Evolutionary conservation across 2,888 invertebrate genomes (phyloP).

Genomic region (Willowsia nigromaculata): DNA sequence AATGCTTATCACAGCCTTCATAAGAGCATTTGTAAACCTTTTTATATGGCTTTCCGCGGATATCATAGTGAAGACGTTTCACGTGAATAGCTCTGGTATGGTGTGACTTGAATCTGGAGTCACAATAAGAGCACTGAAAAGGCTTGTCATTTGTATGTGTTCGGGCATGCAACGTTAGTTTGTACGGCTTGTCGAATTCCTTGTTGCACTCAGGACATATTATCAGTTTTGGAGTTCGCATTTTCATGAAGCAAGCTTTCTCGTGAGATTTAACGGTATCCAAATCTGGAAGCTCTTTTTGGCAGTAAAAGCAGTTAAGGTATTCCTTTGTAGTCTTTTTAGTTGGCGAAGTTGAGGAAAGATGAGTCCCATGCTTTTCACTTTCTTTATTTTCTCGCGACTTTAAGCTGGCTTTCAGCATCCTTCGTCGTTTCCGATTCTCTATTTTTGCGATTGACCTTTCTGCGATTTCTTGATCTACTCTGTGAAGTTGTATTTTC

Average conservation of each 20-base stretch:
- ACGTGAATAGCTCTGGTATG: neutral
- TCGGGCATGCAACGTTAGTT: neutral
- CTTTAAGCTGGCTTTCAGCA: no score
- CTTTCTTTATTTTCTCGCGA: neutral
- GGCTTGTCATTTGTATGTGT: neutral
- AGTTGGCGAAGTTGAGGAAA: no score
- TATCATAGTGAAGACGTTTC: no score
- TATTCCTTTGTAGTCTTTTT: neutral
- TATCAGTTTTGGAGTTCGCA: neutral
- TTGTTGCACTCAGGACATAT: constrained; percentile 6
- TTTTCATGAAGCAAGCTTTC: neutral
- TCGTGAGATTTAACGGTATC: neutral
- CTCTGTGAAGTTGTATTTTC: neutral
- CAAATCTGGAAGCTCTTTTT: neutral
- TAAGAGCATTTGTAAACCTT: neutral
- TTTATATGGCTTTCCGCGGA: neutral
- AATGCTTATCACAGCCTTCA: neutral
- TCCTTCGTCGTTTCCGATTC: neutral
- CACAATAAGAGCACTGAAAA: neutral
- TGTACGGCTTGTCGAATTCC: neutral
- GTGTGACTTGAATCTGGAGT: neutral
- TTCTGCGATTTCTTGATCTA: neutral
- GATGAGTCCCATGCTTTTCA: neutral
- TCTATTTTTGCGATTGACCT: neutral
- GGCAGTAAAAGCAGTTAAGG: neutral